Evolutionary conservation across 1,140 invertebrate species (phyloP), one percentile per base, ranked within the genome.

Genomic region (Ganaspis sp.): DNA sequence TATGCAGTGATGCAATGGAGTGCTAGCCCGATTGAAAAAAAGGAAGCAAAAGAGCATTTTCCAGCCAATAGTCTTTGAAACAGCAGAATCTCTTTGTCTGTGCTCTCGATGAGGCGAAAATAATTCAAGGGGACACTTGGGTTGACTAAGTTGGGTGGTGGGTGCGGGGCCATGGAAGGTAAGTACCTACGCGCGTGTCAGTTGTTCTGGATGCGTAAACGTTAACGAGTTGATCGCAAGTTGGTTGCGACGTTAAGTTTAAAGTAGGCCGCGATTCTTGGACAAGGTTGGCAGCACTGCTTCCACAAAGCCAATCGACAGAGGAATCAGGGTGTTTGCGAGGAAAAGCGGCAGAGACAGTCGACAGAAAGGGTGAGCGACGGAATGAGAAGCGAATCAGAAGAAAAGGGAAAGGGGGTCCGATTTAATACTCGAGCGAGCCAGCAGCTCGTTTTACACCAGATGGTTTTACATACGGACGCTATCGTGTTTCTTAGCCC

Each of bases 351-450:
- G 75, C 77, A 81, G 64, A 73, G 23, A 69, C 40, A 69, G 72
- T 19, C 69, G 75, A 74, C 77, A 80, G 77, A 72, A 75, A 73
- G 72, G 69, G 70, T 58, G 54, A 19, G 69, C 26, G 12, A 58
- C 54, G n/a, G 69, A 79, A 78, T 76, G 76, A 73, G 78, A 80
- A 69, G 81, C 69, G 79, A 78, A 42, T 29, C 38, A 40, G 69
- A 72, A 69, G 69, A 81, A 79, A 73, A 76, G 80, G 80, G 69
- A 76, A 81, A 81, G 42, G 78, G 79, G 80, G 80, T 79, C 86
- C 89, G 89, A 90, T 91, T 91, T 90, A 91, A 90, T 91, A 89
- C 89, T 87, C 83, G 87, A 89, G 75, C 86, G 89, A 88, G 78
- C 83, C 84, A 79, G 82, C 87, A 88, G 86, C 88, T 91, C 90